phyloP scores from a whole-genome alignment of 2,797 vertebrate species.

The Acanthopagrus latus region DNA sequence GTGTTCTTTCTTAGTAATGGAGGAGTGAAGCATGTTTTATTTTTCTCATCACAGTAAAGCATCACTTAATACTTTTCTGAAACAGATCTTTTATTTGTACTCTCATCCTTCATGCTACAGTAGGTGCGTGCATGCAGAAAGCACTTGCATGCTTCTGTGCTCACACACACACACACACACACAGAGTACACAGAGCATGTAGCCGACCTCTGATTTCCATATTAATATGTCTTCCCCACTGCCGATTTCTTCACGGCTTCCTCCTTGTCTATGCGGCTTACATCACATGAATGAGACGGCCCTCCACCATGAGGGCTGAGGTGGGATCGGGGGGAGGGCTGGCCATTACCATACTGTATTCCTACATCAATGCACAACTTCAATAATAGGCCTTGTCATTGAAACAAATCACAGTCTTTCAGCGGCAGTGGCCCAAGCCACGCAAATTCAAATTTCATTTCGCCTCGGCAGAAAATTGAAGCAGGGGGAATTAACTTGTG shows the following conservation, averaged over 20 bases:
- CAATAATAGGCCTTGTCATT: conserved; percentile 80
- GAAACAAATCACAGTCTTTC: conserved; percentile 80
- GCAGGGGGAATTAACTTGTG: conserved; percentile 79
- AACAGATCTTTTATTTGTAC: conserved; percentile 25
- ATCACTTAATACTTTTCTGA: conserved; percentile 9
- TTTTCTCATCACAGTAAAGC: conserved; percentile 20
- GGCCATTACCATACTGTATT: conserved; percentile 79
- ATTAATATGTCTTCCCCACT: conserved; percentile 65
- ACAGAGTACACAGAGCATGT: conserved; percentile 17
- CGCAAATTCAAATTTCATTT: conserved; percentile 82
- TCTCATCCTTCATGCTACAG: conserved; percentile 25
- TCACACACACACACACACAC: conserved; percentile 13
- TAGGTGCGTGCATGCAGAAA: conserved; percentile 18
- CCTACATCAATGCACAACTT: conserved; percentile 79
- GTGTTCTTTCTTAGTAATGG: conserved; percentile 5
- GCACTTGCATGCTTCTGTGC: conserved; percentile 7
- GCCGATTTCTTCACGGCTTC: conserved; percentile 52
- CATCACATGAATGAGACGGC: conserved; percentile 63
- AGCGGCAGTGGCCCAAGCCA: conserved; percentile 66
- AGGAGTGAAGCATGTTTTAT: conserved; percentile 15
- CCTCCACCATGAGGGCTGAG: conserved; percentile 49
- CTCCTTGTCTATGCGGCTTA: conserved; percentile 63
- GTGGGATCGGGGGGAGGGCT: conserved; percentile 44
- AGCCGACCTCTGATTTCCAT: conserved; percentile 63
- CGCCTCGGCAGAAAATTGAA: conserved; percentile 73